These are phyloP conservation scores for Ganaspis brasiliensis DNA, from an alignment of 2,888 invertebrate species.

Conservation along the genomic window DNA sequence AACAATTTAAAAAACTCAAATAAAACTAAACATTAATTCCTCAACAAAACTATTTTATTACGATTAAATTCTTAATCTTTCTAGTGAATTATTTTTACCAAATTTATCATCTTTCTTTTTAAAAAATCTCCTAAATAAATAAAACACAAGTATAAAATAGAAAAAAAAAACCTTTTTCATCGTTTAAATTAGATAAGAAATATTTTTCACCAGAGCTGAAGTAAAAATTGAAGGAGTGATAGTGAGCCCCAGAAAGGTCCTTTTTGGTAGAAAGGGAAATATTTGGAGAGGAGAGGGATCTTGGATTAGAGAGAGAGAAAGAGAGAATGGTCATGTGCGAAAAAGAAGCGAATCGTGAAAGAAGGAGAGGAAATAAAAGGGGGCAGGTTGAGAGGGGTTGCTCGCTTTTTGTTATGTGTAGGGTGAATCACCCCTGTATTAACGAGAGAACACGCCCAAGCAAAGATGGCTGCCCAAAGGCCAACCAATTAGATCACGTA, in stretches of 20 bases:
- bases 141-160: no score
- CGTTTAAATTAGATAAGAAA: no score
- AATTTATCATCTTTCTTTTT: no score
- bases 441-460: conserved; percentile 64
- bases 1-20: no score
- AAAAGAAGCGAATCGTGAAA: conserved; percentile 45
- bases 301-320: conserved; percentile 5
- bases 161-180: no score
- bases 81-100: no score
- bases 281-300: not conserved
- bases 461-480: conserved; percentile 63
- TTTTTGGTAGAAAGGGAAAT: conserved; percentile 28
- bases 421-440: conserved; percentile 75
- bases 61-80: no score
- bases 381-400: conserved; percentile 53
- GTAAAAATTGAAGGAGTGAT: no score
- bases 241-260: not conserved
- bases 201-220: no score
- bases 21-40: no score
- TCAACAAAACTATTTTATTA: no score
- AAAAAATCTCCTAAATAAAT: no score
- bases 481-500: conserved; percentile 61
- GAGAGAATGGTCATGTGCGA: conserved; percentile 43
- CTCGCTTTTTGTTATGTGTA: conserved; percentile 60
- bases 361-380: conserved; percentile 54